These are phyloP conservation scores for Phataginus tricuspis DNA, from an alignment of 2,797 vertebrate species.

Conservation along the genomic window DNA sequence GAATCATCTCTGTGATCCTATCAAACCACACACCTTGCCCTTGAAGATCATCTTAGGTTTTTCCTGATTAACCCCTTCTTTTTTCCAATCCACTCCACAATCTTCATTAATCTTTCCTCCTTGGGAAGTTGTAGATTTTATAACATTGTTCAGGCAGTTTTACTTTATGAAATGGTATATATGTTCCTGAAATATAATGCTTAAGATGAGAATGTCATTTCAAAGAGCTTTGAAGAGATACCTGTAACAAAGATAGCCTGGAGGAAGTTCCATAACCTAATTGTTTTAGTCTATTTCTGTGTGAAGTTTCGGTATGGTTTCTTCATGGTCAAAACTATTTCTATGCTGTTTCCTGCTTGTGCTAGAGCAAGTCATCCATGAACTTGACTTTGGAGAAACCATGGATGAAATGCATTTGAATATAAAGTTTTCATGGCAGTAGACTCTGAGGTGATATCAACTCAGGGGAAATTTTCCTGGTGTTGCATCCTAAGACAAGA, in stretches of 20 bases:
- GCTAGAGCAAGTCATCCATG: background rate
- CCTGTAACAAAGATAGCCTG: background rate
- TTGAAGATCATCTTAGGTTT: background rate
- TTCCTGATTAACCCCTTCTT: background rate
- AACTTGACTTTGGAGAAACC: background rate
- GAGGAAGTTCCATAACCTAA: background rate
- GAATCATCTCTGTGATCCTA: background rate
- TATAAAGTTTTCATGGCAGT: background rate
- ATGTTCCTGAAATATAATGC: background rate
- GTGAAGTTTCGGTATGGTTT: background rate
- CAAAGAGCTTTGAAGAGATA: background rate
- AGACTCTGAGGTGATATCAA: background rate
- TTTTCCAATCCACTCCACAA: background rate
- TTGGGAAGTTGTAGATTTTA: background rate
- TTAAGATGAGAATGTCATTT: conserved; percentile 35
- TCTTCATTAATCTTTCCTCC: background rate
- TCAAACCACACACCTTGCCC: background rate
- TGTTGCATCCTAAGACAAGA: background rate
- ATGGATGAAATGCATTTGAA: background rate
- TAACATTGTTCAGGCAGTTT: background rate
- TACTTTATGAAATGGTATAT: background rate
- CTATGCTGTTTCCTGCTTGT: background rate
- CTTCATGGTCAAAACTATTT: background rate
- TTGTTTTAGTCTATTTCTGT: background rate
- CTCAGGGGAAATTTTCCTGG: background rate